Conservation (phyloP, 2,888 invertebrate species). For the Epistrophe eligans region DNA sequence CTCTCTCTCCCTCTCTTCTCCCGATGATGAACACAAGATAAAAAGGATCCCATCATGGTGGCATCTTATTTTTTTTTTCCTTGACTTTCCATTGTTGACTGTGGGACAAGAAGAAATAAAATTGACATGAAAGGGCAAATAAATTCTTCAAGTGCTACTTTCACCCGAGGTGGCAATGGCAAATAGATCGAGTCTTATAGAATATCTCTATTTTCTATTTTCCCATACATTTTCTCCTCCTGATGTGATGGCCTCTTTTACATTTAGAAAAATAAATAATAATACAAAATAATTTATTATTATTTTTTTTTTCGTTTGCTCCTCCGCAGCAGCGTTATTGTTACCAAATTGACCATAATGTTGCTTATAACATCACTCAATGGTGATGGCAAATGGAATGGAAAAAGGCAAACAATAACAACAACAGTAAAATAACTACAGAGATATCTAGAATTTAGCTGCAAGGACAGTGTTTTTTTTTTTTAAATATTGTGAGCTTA, state of each 20-base stretch:
- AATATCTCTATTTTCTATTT: conserved; percentile 34
- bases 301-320: conserved; percentile 53
- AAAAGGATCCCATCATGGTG: conserved; percentile 48
- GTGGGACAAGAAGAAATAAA: conserved; percentile 23
- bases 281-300: conserved; percentile 52
- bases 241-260: background rate
- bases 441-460: background rate
- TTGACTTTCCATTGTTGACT: conserved; percentile 16
- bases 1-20: background rate
- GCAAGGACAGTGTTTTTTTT: conserved; percentile 22
- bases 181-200: background rate
- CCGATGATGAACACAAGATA: background rate
- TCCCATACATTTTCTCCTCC: background rate
- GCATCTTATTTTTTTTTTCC: conserved; percentile 1
- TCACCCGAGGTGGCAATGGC: conserved; percentile 45
- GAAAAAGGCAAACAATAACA: conserved; percentile 25
- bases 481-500: conserved; percentile 28
- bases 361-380: conserved; percentile 33
- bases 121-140: conserved; percentile 59
- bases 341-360: conserved; percentile 66
- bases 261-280: conserved; percentile 41
- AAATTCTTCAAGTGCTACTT: conserved; percentile 63
- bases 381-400: conserved; percentile 36
- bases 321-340: conserved; percentile 47
- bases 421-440: conserved; percentile 3